These are phyloP conservation scores for Scomberomorus guttatus DNA, from an alignment of 2,797 vertebrate species.

Conservation along the genomic window DNA sequence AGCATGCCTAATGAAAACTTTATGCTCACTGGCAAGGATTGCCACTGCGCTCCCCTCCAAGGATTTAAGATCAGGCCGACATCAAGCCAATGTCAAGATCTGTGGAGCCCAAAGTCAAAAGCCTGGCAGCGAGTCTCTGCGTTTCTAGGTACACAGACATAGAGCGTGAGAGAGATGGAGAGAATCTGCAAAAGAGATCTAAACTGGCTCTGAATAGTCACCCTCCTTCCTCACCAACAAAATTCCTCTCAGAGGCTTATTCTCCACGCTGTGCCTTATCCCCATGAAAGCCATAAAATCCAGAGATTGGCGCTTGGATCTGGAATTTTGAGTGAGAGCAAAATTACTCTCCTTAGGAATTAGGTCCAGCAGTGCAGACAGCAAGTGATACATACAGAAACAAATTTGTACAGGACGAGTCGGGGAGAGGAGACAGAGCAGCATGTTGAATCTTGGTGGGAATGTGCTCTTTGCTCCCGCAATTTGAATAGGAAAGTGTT, in stretches of 20 bases:
- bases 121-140: slow-evolving; percentile 58
- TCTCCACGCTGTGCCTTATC: slow-evolving; percentile 75
- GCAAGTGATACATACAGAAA: slow-evolving; percentile 36
- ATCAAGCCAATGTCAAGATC: slow-evolving; percentile 83
- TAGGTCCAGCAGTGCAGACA: slow-evolving; percentile 54
- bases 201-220: slow-evolving; percentile 55
- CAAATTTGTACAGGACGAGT: slow-evolving; percentile 24
- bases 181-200: slow-evolving; percentile 76
- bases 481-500: slow-evolving; percentile 58
- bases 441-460: slow-evolving; percentile 33
- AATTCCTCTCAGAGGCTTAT: slow-evolving; percentile 78
- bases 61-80: slow-evolving; percentile 77
- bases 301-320: slow-evolving; percentile 76
- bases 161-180: slow-evolving; percentile 54
- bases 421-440: slow-evolving; percentile 33
- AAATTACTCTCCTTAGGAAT: slow-evolving; percentile 77
- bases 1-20: slow-evolving; percentile 79
- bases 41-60: slow-evolving; percentile 61
- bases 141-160: slow-evolving; percentile 57
- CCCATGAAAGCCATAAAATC: slow-evolving; percentile 81
- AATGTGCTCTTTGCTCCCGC: slow-evolving; percentile 45
- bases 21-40: slow-evolving; percentile 78
- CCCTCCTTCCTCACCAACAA: slow-evolving; percentile 59
- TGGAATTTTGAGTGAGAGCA: slow-evolving; percentile 79
- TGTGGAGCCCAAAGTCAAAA: slow-evolving; percentile 76